These are phyloP conservation scores for Pseudomugil tenellus DNA, from an alignment of 2,797 vertebrate species.

Conservation along the genomic window DNA sequence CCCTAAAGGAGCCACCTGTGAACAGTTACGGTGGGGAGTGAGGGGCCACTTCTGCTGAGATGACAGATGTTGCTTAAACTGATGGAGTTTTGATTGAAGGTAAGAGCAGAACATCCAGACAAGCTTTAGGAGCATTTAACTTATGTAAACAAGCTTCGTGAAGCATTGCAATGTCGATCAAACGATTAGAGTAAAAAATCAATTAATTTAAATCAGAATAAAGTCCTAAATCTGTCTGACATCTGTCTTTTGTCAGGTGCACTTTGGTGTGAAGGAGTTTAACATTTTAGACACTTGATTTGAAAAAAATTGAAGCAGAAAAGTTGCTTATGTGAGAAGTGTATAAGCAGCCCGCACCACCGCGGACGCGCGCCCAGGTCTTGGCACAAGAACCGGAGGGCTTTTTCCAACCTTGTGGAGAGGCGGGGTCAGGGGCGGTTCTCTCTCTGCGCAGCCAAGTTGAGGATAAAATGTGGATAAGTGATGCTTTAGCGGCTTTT, in stretches of 20 bases:
- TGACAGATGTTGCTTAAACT: slow-evolving; percentile 44
- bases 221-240: too few species aligned
- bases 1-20: slow-evolving; percentile 58
- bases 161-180: not conserved
- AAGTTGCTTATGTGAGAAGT: not conserved
- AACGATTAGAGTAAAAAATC: too few species aligned
- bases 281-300: slow-evolving; percentile 4
- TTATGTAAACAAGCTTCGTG: too few species aligned
- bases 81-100: slow-evolving; percentile 33
- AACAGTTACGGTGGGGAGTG: slow-evolving; percentile 49
- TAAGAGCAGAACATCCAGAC: slow-evolving; percentile 1
- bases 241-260: not conserved
- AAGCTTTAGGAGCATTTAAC: not conserved
- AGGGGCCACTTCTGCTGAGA: slow-evolving; percentile 11
- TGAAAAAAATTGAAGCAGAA: not conserved
- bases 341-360: not conserved
- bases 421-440: slow-evolving; percentile 77
- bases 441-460: slow-evolving; percentile 61
- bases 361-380: slow-evolving; percentile 14
- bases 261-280: not conserved
- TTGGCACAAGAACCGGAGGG: slow-evolving; percentile 35
- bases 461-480: slow-evolving; percentile 81
- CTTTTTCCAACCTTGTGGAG: slow-evolving; percentile 44
- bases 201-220: too few species aligned
- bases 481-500: slow-evolving; percentile 73